Evolutionary conservation across 2,113 vertebrate species (phyloP).

Genomic region (Pterophyllum scalare): DNA sequence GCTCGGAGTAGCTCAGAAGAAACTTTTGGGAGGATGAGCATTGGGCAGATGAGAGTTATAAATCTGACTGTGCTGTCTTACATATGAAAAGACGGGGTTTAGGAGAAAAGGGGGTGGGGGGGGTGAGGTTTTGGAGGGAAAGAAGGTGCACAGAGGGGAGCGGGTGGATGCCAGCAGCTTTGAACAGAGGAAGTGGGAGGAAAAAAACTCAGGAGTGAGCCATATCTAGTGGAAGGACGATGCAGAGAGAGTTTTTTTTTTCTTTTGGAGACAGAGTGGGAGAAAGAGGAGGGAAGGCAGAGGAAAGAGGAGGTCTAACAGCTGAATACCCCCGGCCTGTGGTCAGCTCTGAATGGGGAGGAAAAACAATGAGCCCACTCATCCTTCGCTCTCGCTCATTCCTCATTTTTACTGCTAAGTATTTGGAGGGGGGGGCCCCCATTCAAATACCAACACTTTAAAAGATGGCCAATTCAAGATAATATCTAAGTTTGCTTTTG

Average conservation of each 20-base stretch:
- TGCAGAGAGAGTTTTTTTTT: conserved; percentile 13
- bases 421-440: background rate
- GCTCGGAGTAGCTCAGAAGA: conserved; percentile 26
- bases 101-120: background rate
- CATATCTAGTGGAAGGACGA: conserved; percentile 23
- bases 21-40: conserved; percentile 21
- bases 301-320: conserved; percentile 69
- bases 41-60: conserved; percentile 23
- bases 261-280: too few species aligned
- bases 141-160: conserved; percentile 28
- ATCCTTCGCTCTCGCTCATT: conserved; percentile 62
- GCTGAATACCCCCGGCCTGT: conserved; percentile 78
- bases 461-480: background rate
- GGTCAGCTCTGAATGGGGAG: conserved; percentile 73
- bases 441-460: conserved; percentile 28
- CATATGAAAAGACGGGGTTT: conserved; percentile 17
- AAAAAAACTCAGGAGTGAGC: conserved; percentile 23
- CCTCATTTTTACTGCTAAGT: conserved; percentile 29
- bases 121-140: conserved; percentile 24
- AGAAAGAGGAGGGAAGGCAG: conserved; percentile 1
- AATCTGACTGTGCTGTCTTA: conserved; percentile 42
- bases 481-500: rapidly evolving
- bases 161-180: conserved; percentile 41
- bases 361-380: conserved; percentile 85
- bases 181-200: conserved; percentile 37